phyloP scores from a whole-genome alignment of 2,113 vertebrate genomes.

The Heterocephalus glaber region DNA sequence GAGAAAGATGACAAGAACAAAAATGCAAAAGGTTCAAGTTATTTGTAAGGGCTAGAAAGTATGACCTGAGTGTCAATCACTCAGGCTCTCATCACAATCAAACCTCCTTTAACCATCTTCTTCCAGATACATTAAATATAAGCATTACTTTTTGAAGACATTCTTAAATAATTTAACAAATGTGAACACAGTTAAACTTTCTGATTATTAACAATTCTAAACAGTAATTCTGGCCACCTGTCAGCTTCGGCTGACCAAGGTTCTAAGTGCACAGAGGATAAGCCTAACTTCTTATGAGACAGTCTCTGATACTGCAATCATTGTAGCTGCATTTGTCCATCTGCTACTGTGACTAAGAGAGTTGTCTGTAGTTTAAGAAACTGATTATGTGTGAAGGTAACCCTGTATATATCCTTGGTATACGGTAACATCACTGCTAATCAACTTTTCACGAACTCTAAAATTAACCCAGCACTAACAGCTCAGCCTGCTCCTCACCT shows the following conservation, averaged over 20 bases:
- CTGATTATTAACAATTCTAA: constrained; percentile 4
- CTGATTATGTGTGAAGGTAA: neutral
- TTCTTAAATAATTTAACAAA: neutral
- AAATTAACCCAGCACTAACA: neutral
- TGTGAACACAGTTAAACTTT: neutral
- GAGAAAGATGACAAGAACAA: neutral
- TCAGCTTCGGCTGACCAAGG: neutral
- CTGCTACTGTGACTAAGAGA: neutral
- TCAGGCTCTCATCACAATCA: neutral
- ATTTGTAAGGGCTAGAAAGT: neutral
- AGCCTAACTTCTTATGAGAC: neutral
- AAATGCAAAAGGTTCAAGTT: neutral
- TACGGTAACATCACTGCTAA: neutral
- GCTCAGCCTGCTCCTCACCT: neutral
- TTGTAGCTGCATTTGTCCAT: neutral
- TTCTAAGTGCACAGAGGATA: neutral
- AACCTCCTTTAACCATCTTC: neutral
- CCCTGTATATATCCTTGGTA: neutral
- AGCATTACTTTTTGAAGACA: neutral
- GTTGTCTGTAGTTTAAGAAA: neutral
- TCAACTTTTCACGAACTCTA: neutral
- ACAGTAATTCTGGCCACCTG: neutral
- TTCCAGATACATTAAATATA: neutral
- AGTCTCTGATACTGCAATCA: neutral
- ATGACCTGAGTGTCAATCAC: neutral